Conservation (phyloP, 2,888 invertebrate species). For the Drosophila cognata region DNA sequence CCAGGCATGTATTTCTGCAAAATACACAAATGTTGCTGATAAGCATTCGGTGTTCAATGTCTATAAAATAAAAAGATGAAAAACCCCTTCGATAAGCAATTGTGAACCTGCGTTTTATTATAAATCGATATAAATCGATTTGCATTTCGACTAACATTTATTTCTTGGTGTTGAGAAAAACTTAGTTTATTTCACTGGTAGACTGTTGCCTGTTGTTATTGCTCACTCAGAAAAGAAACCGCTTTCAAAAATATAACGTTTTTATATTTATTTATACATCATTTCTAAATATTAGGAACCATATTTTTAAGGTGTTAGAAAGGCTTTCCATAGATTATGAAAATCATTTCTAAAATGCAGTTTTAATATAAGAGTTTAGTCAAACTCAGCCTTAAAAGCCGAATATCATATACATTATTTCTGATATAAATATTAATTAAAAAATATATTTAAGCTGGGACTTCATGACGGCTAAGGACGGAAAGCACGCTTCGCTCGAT, state of each 20-base stretch:
- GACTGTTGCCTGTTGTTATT: too few relatives aligned
- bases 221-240: too few relatives aligned
- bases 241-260: too few relatives aligned
- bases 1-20: too few relatives aligned
- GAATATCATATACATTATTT: not conserved
- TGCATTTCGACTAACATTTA: not conserved
- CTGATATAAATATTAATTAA: not conserved
- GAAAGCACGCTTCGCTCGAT: slow-evolving; percentile 40
- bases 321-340: not conserved
- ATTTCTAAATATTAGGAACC: too few relatives aligned
- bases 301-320: too few relatives aligned
- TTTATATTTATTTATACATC: too few relatives aligned
- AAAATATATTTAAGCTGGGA: not conserved
- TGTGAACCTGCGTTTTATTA: not conserved
- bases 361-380: not conserved
- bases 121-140: not conserved
- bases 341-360: not conserved
- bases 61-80: not conserved
- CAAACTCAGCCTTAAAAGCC: too few relatives aligned
- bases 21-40: not conserved
- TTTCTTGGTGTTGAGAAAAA: not conserved
- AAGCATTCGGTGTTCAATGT: not conserved
- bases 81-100: not conserved
- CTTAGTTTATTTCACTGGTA: too few relatives aligned
- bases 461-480: not conserved